Evolutionary conservation across 2,113 vertebrate genomes (phyloP).

Genomic region (Phycodurus eques): DNA sequence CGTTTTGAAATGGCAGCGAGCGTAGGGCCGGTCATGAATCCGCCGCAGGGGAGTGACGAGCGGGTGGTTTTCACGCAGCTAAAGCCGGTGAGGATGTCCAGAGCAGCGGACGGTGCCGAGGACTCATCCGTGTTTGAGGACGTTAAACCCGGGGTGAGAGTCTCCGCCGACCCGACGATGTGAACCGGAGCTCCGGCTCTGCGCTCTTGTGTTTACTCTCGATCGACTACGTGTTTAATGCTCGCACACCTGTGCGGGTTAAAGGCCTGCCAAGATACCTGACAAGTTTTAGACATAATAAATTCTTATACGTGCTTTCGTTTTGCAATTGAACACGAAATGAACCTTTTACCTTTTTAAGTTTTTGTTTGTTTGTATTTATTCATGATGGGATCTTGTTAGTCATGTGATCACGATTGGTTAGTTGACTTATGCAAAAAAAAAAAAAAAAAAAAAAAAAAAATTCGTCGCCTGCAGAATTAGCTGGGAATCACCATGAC

Average conservation of each 20-base stretch:
- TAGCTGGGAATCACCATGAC: too few relatives aligned
- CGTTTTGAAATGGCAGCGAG: constrained; percentile 74
- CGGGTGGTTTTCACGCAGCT: constrained; percentile 81
- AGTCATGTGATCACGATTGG: constrained; percentile 11
- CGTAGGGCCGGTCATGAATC: constrained; percentile 73
- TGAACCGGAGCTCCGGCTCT: constrained; percentile 10
- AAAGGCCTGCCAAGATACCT: constrained; percentile 45
- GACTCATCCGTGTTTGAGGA: constrained; percentile 86
- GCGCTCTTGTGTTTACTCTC: background rate
- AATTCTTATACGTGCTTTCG: background rate
- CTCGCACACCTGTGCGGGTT: constrained; percentile 41
- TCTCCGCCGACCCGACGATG: constrained; percentile 8
- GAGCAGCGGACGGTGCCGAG: constrained; percentile 72
- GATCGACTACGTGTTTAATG: background rate
- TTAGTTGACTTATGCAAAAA: background rate
- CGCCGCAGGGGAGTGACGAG: constrained; percentile 73
- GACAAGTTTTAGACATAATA: constrained; percentile 7
- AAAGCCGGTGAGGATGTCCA: constrained; percentile 81
- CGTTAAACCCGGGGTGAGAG: constrained; percentile 78
- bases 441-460: background rate
- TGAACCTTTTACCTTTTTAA: background rate
- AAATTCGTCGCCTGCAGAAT: too few relatives aligned
- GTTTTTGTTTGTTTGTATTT: background rate
- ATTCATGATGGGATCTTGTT: background rate
- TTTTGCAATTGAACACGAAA: background rate